Evolutionary conservation across 2,797 vertebrate genomes (phyloP).

Genomic region (Pyrocephalus nanus): DNA sequence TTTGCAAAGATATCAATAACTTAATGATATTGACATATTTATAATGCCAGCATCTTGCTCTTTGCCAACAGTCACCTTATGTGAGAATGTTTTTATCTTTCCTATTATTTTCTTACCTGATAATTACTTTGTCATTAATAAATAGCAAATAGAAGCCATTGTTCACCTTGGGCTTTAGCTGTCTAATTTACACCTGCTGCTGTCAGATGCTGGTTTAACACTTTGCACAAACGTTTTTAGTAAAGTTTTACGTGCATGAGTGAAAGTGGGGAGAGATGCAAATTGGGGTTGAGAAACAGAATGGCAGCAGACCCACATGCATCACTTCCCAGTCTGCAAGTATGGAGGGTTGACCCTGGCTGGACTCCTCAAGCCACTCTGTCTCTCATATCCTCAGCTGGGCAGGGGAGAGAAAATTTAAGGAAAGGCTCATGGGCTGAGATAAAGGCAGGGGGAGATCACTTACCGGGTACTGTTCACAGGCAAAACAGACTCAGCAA

Average conservation of each 20-base stretch:
- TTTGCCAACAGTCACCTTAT: background rate
- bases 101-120: background rate
- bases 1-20: background rate
- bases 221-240: background rate
- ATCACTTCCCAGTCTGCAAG: background rate
- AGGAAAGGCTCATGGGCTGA: background rate
- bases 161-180: background rate
- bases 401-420: background rate
- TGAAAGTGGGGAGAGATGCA: background rate
- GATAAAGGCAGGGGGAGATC: background rate
- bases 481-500: background rate
- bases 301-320: accelerated
- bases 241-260: background rate
- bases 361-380: background rate
- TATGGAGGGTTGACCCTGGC: background rate
- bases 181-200: background rate
- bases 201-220: background rate
- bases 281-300: background rate
- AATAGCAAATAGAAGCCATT: background rate
- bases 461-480: background rate
- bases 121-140: background rate
- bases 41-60: background rate
- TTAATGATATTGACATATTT: accelerated
- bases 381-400: background rate
- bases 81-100: background rate